phyloP scores from a whole-genome alignment of 2,113 vertebrate genomes.

The Pithys albifrons region DNA sequence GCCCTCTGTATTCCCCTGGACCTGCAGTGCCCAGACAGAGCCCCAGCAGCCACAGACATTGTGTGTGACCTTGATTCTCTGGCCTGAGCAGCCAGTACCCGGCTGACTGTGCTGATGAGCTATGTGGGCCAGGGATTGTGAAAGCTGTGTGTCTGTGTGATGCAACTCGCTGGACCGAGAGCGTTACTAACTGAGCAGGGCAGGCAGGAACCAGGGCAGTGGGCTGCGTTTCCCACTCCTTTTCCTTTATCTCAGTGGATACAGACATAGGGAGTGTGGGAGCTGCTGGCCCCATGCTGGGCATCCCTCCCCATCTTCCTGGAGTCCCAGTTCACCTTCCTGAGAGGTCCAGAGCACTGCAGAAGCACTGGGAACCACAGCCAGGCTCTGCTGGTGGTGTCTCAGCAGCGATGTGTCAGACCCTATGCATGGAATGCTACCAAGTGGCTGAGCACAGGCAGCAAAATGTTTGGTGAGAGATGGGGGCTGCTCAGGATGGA shows the following conservation, averaged over 20 bases:
- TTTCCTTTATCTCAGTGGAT: background rate
- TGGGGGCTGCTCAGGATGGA: background rate
- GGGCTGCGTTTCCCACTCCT: background rate
- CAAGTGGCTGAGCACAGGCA: fast-evolving
- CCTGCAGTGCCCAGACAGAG: background rate
- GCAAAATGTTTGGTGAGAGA: background rate
- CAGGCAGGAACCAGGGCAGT: background rate
- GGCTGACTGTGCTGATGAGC: background rate
- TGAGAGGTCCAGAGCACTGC: fast-evolving
- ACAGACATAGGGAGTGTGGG: background rate
- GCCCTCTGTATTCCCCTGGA: background rate
- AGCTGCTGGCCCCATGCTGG: background rate
- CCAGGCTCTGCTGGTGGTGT: background rate
- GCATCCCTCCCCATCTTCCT: fast-evolving
- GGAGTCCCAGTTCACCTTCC: background rate
- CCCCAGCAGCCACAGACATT: background rate
- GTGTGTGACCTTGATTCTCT: slow-evolving; percentile 31
- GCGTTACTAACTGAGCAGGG: background rate
- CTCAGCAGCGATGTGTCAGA: background rate
- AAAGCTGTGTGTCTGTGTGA: background rate
- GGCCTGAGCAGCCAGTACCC: background rate
- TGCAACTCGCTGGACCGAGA: background rate
- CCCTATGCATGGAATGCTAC: background rate
- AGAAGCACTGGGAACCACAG: background rate
- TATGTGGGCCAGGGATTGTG: slow-evolving; percentile 48